These are phyloP conservation scores for Pseudotriccus pelzelni DNA, from an alignment of 2,797 vertebrate genomes.

Conservation along the genomic window DNA sequence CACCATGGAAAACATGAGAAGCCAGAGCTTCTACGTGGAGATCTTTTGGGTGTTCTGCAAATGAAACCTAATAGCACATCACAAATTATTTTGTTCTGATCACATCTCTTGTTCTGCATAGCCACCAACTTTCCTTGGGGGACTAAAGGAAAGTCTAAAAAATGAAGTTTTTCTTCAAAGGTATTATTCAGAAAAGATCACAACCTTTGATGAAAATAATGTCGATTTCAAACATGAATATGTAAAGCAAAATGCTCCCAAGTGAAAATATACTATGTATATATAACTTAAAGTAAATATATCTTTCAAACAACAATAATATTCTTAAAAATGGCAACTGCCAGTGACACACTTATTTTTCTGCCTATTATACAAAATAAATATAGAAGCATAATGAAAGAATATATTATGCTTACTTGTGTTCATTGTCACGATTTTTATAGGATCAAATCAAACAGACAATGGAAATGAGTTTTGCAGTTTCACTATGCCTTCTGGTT, in stretches of 20 bases:
- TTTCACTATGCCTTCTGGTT: constrained; percentile 57
- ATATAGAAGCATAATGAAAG: constrained; percentile 62
- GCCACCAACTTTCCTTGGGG: not conserved
- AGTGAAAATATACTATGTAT: not conserved
- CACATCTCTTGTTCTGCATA: not conserved
- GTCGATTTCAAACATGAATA: constrained; percentile 40
- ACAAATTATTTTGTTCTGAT: not conserved
- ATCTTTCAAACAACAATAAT: constrained; percentile 31
- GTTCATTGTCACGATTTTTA: constrained; percentile 58
- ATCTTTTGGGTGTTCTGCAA: not conserved
- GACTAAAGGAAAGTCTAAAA: not conserved
- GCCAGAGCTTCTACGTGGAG: not conserved
- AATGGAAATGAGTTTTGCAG: constrained; percentile 65
- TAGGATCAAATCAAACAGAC: constrained; percentile 69
- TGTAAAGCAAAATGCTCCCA: not conserved
- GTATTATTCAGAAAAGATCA: constrained; percentile 15
- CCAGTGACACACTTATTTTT: constrained; percentile 2
- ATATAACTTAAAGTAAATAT: not conserved
- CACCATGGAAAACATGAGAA: not conserved
- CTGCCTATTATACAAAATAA: constrained; percentile 62
- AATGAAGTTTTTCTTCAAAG: not conserved
- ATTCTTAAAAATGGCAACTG: constrained; percentile 29
- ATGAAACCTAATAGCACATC: not conserved
- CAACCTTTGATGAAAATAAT: constrained; percentile 20
- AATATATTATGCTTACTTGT: constrained; percentile 42